Percentiles rank a stretch among this genome's conserved stretches.
These are phyloP conservation scores for Mormyrops attenuatus DNA, from an alignment of 2,797 vertebrate species.

Conservation along the genomic window DNA sequence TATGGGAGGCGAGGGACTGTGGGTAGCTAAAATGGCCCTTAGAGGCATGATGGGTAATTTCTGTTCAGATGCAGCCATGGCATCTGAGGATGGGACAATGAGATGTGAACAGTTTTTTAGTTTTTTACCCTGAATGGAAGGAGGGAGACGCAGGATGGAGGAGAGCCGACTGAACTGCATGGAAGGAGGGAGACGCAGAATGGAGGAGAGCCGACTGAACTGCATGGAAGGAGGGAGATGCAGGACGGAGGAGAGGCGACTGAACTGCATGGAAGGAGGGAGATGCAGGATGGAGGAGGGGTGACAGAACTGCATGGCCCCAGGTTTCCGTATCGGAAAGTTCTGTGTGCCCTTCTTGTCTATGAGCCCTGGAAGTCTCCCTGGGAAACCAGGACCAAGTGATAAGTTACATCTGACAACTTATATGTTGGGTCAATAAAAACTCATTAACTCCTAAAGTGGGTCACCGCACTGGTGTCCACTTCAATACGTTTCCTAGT, in stretches of 20 bases:
- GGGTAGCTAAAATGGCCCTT: background rate
- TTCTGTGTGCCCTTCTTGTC: background rate
- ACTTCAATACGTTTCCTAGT: slow-evolving; percentile 43
- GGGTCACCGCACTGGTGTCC: slow-evolving; percentile 54
- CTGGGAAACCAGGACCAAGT: slow-evolving; percentile 53
- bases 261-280: slow-evolving; percentile 1
- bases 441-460: slow-evolving; percentile 68
- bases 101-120: background rate
- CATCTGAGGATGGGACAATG: background rate
- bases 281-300: background rate
- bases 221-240: slow-evolving; percentile 8
- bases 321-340: background rate
- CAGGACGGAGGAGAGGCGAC: background rate
- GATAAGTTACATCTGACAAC: slow-evolving; percentile 68
- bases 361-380: background rate
- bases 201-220: background rate
- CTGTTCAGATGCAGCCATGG: background rate
- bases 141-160: too few species aligned
- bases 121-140: too few species aligned
- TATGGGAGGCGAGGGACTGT: background rate
- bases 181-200: too few species aligned
- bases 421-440: slow-evolving; percentile 73
- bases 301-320: slow-evolving; percentile 13
- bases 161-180: too few species aligned
- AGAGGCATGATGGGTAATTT: background rate